A percentile compares a stretch with the other conserved stretches of the same genome.
Evolutionary conservation across 2,113 vertebrate species (phyloP).

Genomic region (Chlorodrepanis virens): DNA sequence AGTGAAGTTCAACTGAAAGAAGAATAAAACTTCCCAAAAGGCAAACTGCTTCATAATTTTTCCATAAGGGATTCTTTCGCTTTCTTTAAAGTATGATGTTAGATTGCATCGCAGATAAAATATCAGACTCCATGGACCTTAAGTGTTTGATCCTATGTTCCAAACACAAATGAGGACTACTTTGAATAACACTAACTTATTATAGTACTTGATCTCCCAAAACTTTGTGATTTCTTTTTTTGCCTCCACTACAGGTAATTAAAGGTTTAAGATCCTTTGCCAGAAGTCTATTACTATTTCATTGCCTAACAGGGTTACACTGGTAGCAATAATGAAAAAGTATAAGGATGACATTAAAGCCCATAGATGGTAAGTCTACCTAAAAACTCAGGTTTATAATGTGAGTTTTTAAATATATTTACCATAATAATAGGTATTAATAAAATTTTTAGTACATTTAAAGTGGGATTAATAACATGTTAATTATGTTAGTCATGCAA

Average conservation of each 20-base stretch:
- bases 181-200: conserved; percentile 13
- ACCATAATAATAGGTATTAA: neutral
- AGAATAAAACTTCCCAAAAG: conserved; percentile 2
- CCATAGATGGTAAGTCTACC: neutral
- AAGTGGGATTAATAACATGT: neutral
- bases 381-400: neutral
- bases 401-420: conserved; percentile 23
- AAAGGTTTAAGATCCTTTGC: neutral
- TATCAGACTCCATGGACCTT: neutral
- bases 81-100: neutral
- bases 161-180: neutral
- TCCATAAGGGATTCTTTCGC: neutral
- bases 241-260: neutral
- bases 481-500: neutral
- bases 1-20: neutral
- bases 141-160: neutral
- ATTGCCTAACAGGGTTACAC: neutral
- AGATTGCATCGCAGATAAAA: neutral
- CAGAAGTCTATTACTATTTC: conserved; percentile 8
- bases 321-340: conserved; percentile 3
- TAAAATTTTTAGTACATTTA: neutral
- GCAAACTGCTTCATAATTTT: neutral
- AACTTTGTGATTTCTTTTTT: conserved; percentile 1
- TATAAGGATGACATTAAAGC: neutral
- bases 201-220: conserved; percentile 6